These are phyloP conservation scores for Achroia grisella DNA, from an alignment of 1,140 invertebrate species.

Conservation along the genomic window DNA sequence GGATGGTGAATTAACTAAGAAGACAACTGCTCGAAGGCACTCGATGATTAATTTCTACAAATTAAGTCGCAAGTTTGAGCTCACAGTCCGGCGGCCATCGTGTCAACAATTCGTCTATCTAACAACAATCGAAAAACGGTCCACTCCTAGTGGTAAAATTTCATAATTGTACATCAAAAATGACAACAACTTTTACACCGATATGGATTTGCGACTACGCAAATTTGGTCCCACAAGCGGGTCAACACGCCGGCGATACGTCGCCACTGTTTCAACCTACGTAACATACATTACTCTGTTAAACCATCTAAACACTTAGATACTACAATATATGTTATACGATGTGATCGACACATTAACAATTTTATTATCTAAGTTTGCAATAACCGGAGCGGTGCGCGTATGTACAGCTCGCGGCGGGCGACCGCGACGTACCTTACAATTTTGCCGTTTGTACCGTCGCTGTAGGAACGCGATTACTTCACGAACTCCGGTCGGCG, in stretches of 20 bases:
- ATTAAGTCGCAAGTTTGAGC: conserved; percentile 43
- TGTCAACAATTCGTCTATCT: conserved; percentile 51
- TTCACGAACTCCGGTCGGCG: conserved; percentile 15
- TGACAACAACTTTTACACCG: conserved; percentile 30
- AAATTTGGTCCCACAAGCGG: conserved; percentile 56
- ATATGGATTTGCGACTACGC: conserved; percentile 44
- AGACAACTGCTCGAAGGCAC: conserved; percentile 23
- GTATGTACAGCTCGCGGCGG: conserved; percentile 20
- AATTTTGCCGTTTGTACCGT: conserved; percentile 46
- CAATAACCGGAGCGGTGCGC: not conserved
- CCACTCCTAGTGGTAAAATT: conserved; percentile 55
- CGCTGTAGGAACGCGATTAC: conserved; percentile 40
- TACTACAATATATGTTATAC: conserved; percentile 29
- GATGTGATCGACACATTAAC: conserved; percentile 46
- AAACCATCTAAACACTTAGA: conserved; percentile 46
- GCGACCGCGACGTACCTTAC: conserved; percentile 7
- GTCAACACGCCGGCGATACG: conserved; percentile 28
- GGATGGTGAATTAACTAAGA: conserved; percentile 15
- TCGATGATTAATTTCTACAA: conserved; percentile 20
- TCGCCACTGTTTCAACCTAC: conserved; percentile 16
- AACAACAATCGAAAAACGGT: conserved; percentile 51
- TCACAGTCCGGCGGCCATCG: conserved; percentile 26
- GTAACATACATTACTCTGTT: conserved; percentile 25
- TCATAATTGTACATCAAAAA: conserved; percentile 36
- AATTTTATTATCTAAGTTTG: conserved; percentile 41